These are phyloP conservation scores for Parazoanthus swiftii DNA, from an alignment of 92 coral and sea anemone genomes.

Conservation along the genomic window DNA sequence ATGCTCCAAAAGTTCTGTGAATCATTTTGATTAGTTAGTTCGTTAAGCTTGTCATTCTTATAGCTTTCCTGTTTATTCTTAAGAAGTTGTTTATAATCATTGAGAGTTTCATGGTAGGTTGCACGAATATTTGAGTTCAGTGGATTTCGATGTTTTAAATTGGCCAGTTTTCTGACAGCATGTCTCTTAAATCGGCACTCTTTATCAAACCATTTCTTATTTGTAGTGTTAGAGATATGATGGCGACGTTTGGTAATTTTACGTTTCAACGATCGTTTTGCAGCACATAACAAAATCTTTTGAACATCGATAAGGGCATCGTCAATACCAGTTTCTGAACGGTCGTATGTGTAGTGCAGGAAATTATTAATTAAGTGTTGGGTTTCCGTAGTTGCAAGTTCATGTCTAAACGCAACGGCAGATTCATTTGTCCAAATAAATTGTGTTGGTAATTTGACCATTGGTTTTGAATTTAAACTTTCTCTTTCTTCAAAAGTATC, in stretches of 20 bases:
- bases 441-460: constrained; percentile 22
- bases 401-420: neutral
- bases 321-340: neutral
- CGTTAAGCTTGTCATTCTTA: neutral
- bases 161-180: neutral
- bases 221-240: neutral
- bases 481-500: neutral
- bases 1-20: neutral
- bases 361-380: neutral
- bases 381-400: constrained; percentile 19
- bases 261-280: neutral
- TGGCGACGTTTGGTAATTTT: neutral
- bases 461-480: constrained; percentile 4
- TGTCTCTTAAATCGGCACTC: too few species aligned
- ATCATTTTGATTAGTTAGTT: neutral
- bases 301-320: neutral
- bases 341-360: neutral
- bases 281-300: neutral
- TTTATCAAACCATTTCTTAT: neutral
- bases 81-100: constrained; percentile 13
- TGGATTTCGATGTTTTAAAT: neutral
- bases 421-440: neutral
- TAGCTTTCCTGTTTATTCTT: neutral
- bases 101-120: neutral
- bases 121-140: neutral